Base-by-base conservation (phyloP, 2,113 vertebrate species). In the Galbula dea region DNA sequence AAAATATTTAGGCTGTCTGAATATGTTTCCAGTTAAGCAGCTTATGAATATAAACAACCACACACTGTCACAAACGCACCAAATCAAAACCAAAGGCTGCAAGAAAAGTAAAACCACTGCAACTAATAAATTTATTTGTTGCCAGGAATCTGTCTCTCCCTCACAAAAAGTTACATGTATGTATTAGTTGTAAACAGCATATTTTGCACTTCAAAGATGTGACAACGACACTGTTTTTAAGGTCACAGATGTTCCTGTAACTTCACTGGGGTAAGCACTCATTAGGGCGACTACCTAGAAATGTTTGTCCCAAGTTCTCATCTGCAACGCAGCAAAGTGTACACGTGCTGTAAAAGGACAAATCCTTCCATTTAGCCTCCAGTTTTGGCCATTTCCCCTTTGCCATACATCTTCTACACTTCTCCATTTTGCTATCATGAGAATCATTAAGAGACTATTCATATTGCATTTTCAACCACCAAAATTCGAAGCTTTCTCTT, bases 321-420 rank as follows among this genome's bases (percentile, higher is more conserved):
- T 22, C 12, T 34, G 36, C 49, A 76, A 45, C 7, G 29, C 43
- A 54, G 48, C 27, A 6, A 58, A 30, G 23, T 0, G 1, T 15
- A 55, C n/a, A 29, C 19, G 7, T 0, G 7, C 23, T n/a, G 2
- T 19, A 3, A 61, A 68, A 57, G 4, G 2, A n/a, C 24, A 29
- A 61, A 13, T 8, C 30, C 6, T 72, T 72, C 58, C 9, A 34
- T 20, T 49, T 22, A 23, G 10, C n/a, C 58, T 45, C 45, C 22
- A 22, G 6, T 55, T 62, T 77, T 24, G 76, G 12, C 4, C 14
- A 20, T 14, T 29, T 41, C 18, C 20, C 22, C 55, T 41, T n/a
- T 37, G 52, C 43, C 10, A 11, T 3, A 4, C 15, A 41, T 6
- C 51, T 23, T 30, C 19, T 63, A 0, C 18, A 62, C 12, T 26